Evolutionary conservation across 2,888 invertebrate species (phyloP).

Genomic region (Euplagia quadripunctaria): DNA sequence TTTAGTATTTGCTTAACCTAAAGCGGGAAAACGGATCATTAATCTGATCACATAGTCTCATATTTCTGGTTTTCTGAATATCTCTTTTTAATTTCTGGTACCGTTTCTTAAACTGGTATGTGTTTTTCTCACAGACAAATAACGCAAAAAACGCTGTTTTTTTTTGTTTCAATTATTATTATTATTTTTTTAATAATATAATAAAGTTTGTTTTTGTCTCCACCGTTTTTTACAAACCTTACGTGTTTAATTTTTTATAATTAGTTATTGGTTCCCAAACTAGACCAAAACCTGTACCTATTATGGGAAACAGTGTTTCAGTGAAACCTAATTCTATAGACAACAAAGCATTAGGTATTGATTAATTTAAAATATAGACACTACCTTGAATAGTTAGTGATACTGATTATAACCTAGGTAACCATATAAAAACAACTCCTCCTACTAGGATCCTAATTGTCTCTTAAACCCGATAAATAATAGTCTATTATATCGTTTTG

Average conservation of each 20-base stretch:
- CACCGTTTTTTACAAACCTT: too few relatives aligned
- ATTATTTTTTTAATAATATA: too few relatives aligned
- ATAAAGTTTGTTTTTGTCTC: too few relatives aligned
- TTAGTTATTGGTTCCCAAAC: too few relatives aligned
- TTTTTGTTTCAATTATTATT: too few relatives aligned
- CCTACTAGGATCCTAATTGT: background rate
- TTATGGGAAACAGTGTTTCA: too few relatives aligned
- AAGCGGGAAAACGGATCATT: background rate
- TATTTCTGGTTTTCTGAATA: background rate
- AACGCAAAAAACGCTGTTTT: too few relatives aligned
- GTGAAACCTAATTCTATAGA: background rate
- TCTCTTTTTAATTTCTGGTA: background rate
- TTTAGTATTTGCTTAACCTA: background rate
- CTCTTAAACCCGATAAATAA: background rate
- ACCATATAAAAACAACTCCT: background rate
- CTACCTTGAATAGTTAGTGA: background rate
- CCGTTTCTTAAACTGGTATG: background rate
- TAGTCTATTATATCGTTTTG: background rate
- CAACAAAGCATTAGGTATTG: background rate
- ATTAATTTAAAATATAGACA: background rate
- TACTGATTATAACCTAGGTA: background rate
- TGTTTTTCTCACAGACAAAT: background rate
- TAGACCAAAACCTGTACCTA: too few relatives aligned
- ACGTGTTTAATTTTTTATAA: too few relatives aligned
- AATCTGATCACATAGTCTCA: background rate